These are phyloP conservation scores for Trichechus manatus DNA, from an alignment of 2,113 vertebrate genomes.

Conservation along the genomic window DNA sequence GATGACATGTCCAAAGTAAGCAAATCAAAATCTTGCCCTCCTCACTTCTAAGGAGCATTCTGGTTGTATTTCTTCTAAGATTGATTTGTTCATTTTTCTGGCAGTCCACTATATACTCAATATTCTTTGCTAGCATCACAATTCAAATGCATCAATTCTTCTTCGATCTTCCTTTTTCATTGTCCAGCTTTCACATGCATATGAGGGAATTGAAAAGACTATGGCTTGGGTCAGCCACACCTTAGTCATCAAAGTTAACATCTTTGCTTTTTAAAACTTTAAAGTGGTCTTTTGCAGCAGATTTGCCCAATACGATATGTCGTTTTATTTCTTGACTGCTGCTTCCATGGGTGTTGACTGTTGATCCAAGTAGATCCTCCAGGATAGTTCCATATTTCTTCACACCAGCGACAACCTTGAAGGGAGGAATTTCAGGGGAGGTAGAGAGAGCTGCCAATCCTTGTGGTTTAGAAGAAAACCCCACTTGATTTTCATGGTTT, in stretches of 20 bases:
- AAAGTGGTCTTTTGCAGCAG: background rate
- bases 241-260: background rate
- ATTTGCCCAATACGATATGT: background rate
- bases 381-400: background rate
- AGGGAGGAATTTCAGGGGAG: background rate
- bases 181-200: background rate
- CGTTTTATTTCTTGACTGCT: background rate
- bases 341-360: background rate
- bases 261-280: background rate
- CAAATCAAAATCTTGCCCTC: background rate
- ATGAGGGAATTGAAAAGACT: background rate
- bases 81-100: too few species aligned
- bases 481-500: background rate
- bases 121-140: background rate
- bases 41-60: background rate
- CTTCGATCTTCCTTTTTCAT: background rate
- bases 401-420: background rate
- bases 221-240: background rate
- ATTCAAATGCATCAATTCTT: background rate
- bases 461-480: background rate
- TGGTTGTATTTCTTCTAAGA: background rate
- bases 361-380: background rate
- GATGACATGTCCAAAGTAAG: background rate
- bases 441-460: background rate
- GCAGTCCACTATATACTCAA: too few species aligned